phyloP scores from a whole-genome alignment of 1,140 invertebrate species.

The Oryctes rhinoceros region DNA sequence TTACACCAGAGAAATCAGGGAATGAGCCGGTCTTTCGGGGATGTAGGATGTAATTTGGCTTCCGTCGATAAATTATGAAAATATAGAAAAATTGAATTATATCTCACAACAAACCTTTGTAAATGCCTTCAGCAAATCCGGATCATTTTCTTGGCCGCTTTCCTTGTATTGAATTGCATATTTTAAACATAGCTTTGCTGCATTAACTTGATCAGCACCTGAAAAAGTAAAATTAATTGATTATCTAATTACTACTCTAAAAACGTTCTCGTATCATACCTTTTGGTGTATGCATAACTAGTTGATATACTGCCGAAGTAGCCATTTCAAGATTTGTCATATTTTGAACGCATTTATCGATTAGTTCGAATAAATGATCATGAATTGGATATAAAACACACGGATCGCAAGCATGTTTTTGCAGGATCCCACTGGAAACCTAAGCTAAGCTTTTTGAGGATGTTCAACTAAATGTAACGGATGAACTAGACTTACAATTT shows the following conservation, averaged over 20 bases:
- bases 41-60: no score
- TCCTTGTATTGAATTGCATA: constrained; percentile 52
- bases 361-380: constrained; percentile 50
- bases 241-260: not conserved
- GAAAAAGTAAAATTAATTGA: not conserved
- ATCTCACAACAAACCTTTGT: constrained; percentile 44
- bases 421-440: constrained; percentile 46
- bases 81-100: no score
- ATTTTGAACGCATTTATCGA: constrained; percentile 53
- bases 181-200: constrained; percentile 53
- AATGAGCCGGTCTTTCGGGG: no score
- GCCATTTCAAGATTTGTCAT: constrained; percentile 53
- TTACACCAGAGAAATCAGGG: no score
- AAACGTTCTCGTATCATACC: not conserved
- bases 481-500: constrained; percentile 46
- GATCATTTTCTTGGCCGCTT: constrained; percentile 2
- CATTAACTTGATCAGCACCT: constrained; percentile 55
- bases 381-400: constrained; percentile 52
- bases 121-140: constrained; percentile 46
- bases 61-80: no score
- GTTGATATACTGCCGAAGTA: constrained; percentile 54
- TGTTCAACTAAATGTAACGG: not conserved
- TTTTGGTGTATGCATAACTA: constrained; percentile 51
- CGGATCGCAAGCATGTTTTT: constrained; percentile 34
- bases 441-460: not conserved